Evolutionary conservation across 2,888 invertebrate species (phyloP).

Genomic region (Drosophila bunnanda): DNA sequence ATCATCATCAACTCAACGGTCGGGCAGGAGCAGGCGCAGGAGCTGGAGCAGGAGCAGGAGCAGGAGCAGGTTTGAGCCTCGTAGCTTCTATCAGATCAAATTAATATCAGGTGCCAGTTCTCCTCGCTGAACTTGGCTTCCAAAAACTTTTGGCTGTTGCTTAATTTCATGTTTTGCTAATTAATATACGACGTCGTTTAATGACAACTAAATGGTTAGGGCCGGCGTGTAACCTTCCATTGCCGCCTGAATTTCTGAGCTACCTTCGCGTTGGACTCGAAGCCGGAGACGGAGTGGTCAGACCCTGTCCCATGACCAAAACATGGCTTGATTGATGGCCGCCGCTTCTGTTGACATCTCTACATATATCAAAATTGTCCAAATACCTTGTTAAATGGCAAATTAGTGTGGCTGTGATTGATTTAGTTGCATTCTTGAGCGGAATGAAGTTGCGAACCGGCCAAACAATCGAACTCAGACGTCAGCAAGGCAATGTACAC

Average conservation of each 20-base stretch:
- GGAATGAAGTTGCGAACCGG: conserved; percentile 79
- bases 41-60: conserved; percentile 28
- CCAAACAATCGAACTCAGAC: conserved; percentile 36
- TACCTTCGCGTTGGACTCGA: background rate
- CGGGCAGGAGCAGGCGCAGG: conserved; percentile 14
- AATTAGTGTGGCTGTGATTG: conserved; percentile 84
- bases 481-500: conserved; percentile 14
- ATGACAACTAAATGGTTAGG: conserved; percentile 70
- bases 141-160: conserved; percentile 43
- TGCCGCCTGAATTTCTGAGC: conserved; percentile 6
- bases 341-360: conserved; percentile 71
- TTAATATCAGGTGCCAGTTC: conserved; percentile 66
- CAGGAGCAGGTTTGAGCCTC: conserved; percentile 26
- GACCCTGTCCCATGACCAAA: conserved; percentile 44
- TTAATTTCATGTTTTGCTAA: conserved; percentile 78
- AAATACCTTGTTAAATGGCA: conserved; percentile 84
- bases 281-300: conserved; percentile 1
- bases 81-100: conserved; percentile 62
- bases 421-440: conserved; percentile 80
- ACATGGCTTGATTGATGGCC: conserved; percentile 74
- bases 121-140: conserved; percentile 18
- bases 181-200: conserved; percentile 73
- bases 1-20: conserved; percentile 68
- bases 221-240: conserved; percentile 47
- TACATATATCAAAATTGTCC: conserved; percentile 84